Percentiles rank a stretch among this genome's conserved stretches.
Conservation (phyloP, 2,113 vertebrate genomes). For the Talpa occidentalis region DNA sequence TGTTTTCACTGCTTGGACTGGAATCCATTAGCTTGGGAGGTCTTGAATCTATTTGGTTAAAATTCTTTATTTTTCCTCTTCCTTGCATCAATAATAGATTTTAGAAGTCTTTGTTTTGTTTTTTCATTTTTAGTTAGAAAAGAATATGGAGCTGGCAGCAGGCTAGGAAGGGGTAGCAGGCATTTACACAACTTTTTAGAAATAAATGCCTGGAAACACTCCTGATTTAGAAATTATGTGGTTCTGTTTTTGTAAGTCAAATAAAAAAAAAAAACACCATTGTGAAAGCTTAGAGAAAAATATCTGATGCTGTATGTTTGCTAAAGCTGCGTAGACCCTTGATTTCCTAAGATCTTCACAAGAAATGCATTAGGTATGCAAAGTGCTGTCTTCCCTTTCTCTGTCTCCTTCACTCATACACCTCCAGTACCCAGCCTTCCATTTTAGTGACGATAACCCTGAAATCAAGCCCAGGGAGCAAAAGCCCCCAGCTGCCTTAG, state of each 20-base stretch:
- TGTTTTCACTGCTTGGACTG: conserved; percentile 47
- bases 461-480: not conserved
- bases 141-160: not conserved
- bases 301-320: not conserved
- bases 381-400: not conserved
- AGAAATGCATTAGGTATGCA: not conserved
- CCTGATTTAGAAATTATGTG: conserved; percentile 9
- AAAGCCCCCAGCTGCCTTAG: not conserved
- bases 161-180: not conserved
- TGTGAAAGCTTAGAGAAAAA: not conserved
- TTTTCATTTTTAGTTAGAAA: conserved; percentile 36
- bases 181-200: not conserved
- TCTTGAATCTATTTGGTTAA: conserved; percentile 37
- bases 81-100: conserved; percentile 13
- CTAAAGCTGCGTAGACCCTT: not conserved
- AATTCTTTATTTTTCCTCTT: conserved; percentile 42
- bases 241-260: conserved; percentile 46
- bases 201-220: conserved; percentile 18
- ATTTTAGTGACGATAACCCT: not conserved
- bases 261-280: conserved; percentile 12
- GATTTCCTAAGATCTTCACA: not conserved
- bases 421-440: not conserved
- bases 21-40: conserved; percentile 64
- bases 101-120: not conserved
- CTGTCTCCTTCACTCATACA: not conserved